Evolutionary conservation across 2,113 vertebrate genomes (phyloP), one percentile per base, ranked within the genome.

Genomic region (Scolopax mira): DNA sequence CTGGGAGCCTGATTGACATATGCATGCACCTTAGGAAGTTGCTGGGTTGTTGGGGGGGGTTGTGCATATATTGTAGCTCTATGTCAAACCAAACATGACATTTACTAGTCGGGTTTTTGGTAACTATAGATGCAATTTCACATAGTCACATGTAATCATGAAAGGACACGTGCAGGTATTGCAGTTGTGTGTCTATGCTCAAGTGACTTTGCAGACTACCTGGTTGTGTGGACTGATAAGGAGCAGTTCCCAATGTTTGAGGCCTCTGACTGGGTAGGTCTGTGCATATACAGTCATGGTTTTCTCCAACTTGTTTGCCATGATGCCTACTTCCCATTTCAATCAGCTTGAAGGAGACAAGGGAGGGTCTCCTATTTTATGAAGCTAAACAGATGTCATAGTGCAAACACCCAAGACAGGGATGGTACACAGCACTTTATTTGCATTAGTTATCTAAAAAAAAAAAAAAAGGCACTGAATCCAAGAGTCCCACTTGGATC

Each of bases 361-460:
- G 39, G 41, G 22, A 78, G 57, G 11, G 8, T 80, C 49, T 52
- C 71, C 14, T 57, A 25, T 80, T 89, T 89, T 61, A 48, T 85
- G 83, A 94, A 87, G 48, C 31, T 93, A 84, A 93, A 55, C 69
- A 92, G 73, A 87, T 87, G 48, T 81, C 83, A 54, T 52, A 85
- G 42, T 22, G 8, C 58, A 90, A 79, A 79, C 46, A 89, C 37
- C 33, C 79, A 49, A 61, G 39, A 72, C 19, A 44, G 65, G 48
- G 33, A 79, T 51, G 33, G 39, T 60, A 83, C 51, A 37, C 64
- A 80, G 42, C 0, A 0, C n/a, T 93, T 78, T 80, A 58, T 85
- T 95, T 94, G 67, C 46, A 39, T 55, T 80, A 71, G 31, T 83
- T 93, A 90, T 79, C 10, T 1, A 58, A 69, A 2, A 9, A 39